Evolutionary conservation across 2,797 vertebrate species (phyloP), one percentile per base, ranked within the genome.

Genomic region (Galaxias olidus): DNA sequence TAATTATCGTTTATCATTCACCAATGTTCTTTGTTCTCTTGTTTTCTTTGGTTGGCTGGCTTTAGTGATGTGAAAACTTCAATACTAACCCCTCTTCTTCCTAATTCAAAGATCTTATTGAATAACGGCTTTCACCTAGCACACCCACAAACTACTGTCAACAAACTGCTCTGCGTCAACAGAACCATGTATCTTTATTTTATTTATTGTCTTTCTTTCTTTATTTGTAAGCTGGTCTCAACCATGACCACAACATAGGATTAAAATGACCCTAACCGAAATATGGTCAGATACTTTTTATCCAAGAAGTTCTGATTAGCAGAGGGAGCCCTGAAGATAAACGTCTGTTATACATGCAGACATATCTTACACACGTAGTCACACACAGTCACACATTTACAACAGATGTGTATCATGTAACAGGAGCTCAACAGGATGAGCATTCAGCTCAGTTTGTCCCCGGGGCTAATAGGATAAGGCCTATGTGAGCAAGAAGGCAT

Each of bases 351-450:
- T 40, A 52, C 73, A 61, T 70, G 66, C 60, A 62, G 20, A 41
- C 67, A 45, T n/a, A n/a, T n/a, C n/a, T n/a, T n/a, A n/a, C 61
- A 59, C 58, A 61, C 69, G 63, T 65, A 70, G 64, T 67, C 75
- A 69, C 61, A 30, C 67, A 50, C 63, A 63, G 61, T 67, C 69
- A 65, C 65, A 65, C 68, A 65, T 71, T 61, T 50, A 56, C 54
- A 82, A 80, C 89, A 91, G 90, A 90, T 89, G 88, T 75, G 67
- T 86, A 87, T 86, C 80, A 70, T 65, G 62, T 90, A 89, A 89
- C 82, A 71, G 75, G 71, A 84, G 80, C 76, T 71, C 84, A 84
- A 84, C 84, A 86, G 87, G 86, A 89, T 87, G 82, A 78, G 77
- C 75, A 87, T 88, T 80, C 71, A 84, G 85, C 87, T 77, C 73